These are phyloP conservation scores for Pemphigus obesinymphae DNA, from an alignment of 1,140 invertebrate genomes.

Conservation along the genomic window DNA sequence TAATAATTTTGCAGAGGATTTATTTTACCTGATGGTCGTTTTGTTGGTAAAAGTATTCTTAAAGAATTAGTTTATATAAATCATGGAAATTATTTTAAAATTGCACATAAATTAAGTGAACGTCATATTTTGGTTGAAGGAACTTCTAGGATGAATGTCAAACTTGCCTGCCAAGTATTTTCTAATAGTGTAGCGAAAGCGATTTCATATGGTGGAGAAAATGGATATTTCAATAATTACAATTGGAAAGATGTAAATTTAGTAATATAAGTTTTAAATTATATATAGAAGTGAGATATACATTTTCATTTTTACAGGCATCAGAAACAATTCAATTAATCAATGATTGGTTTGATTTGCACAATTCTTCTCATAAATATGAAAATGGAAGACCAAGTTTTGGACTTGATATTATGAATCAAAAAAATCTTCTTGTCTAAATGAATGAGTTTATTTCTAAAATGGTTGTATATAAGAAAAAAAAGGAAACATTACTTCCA, in stretches of 20 bases:
- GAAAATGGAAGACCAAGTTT: neutral
- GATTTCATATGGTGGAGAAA: neutral
- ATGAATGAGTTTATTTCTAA: conserved; percentile 10
- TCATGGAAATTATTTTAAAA: neutral
- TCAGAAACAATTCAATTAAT: neutral
- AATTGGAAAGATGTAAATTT: neutral
- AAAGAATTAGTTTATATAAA: neutral
- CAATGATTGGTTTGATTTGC: conserved; percentile 43
- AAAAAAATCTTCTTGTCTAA: conserved; percentile 28
- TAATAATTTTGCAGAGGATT: neutral
- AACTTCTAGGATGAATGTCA: neutral
- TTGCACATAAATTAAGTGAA: neutral
- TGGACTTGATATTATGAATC: conserved; percentile 11
- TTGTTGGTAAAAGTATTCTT: neutral
- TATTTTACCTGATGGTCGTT: neutral
- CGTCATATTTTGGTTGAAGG: neutral
- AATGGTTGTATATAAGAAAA: neutral
- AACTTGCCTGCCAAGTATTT: neutral
- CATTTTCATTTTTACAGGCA: neutral
- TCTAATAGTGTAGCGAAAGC: conserved; percentile 1
- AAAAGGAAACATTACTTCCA: neutral
- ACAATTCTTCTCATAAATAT: conserved; percentile 32
- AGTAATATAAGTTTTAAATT: neutral
- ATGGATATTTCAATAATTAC: neutral
- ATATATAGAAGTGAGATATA: neutral